Evolutionary conservation across 2,797 vertebrate species (phyloP).

Genomic region (Spinus olivaceus): DNA sequence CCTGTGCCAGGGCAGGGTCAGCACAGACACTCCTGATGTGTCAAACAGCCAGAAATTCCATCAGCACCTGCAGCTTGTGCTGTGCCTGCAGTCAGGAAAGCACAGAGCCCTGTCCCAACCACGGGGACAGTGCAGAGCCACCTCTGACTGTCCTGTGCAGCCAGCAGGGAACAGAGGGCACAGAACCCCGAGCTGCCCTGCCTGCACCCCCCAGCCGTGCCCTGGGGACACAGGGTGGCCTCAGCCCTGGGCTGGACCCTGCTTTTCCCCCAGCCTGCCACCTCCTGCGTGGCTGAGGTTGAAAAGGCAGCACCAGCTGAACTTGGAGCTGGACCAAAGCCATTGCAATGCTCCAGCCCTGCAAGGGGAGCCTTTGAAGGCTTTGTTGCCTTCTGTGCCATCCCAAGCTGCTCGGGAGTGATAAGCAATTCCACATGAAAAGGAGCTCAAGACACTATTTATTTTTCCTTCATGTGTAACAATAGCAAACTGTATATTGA

Average conservation of each 20-base stretch:
- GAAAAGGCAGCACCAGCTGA: not conserved
- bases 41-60: not conserved
- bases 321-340: not conserved
- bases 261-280: not conserved
- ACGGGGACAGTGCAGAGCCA: not conserved
- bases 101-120: rapidly evolving
- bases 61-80: not conserved
- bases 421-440: conserved; percentile 45
- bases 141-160: rapidly evolving
- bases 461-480: not conserved
- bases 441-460: conserved; percentile 37
- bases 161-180: no score
- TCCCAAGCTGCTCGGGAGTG: conserved; percentile 27
- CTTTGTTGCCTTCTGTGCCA: not conserved
- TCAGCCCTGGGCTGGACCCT: not conserved
- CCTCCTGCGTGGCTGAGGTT: not conserved
- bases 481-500: not conserved
- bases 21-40: not conserved
- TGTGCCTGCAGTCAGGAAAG: not conserved
- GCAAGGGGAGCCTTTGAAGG: not conserved
- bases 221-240: not conserved
- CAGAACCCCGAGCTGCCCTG: not conserved
- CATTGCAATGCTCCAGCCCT: not conserved
- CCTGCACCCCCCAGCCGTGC: not conserved
- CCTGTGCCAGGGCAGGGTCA: not conserved